A percentile compares a stretch with the other conserved stretches of the same genome.
These are phyloP conservation scores for Micromussa lordhowensis DNA, from an alignment of 92 coral and sea anemone genomes.

Conservation along the genomic window DNA sequence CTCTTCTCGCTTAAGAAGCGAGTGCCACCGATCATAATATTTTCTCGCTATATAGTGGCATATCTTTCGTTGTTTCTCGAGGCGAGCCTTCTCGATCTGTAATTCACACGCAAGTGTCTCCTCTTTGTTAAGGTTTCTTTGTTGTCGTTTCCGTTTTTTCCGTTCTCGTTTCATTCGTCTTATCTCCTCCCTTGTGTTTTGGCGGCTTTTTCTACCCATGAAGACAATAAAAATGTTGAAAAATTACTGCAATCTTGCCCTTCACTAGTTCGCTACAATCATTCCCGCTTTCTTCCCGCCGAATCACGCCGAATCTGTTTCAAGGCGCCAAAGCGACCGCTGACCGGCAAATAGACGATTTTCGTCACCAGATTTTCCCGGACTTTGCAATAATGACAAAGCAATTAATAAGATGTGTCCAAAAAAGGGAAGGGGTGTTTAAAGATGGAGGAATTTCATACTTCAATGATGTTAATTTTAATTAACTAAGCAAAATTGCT, in stretches of 20 bases:
- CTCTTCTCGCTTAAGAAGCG: conserved; percentile 32
- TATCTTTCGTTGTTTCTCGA: conserved; percentile 33
- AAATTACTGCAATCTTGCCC: conserved; percentile 4
- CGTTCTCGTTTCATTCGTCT: no score
- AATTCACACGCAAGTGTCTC: no score
- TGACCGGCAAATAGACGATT: conserved; percentile 9
- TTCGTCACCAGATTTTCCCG: conserved; percentile 15
- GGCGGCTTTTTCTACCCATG: conserved; percentile 33
- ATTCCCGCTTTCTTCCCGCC: no score
- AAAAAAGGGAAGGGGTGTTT: neutral
- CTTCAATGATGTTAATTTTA: neutral
- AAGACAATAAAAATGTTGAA: conserved; percentile 2
- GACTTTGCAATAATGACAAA: conserved; percentile 5
- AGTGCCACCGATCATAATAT: conserved; percentile 29
- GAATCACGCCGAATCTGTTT: conserved; percentile 14
- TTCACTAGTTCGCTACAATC: neutral
- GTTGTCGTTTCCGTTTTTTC: no score
- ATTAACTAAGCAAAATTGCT: neutral
- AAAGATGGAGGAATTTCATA: neutral
- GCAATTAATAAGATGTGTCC: neutral
- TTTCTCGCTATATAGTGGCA: conserved; percentile 17
- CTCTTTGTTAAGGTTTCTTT: no score
- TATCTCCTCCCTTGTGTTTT: conserved; percentile 25
- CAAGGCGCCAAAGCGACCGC: conserved; percentile 23
- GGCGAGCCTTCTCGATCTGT: no score